Percentiles rank a stretch among this genome's conserved stretches.
Evolutionary conservation across 2,888 invertebrate species (phyloP).

Genomic region (Empis livida): DNA sequence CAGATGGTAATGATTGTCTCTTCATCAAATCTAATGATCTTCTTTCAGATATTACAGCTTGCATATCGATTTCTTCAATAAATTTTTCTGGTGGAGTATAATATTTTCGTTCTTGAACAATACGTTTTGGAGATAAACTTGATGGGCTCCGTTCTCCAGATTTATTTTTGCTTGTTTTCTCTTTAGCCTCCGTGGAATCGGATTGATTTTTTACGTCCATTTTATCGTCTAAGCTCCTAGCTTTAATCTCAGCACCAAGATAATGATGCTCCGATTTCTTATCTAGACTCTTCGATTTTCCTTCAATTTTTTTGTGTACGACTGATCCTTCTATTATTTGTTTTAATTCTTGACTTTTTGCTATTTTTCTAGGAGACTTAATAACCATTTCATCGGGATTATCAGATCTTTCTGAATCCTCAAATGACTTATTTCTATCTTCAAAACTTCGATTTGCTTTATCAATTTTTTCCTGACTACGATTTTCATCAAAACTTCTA

Average conservation of each 20-base stretch:
- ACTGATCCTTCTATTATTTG: conserved; percentile 51
- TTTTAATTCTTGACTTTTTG: conserved; percentile 47
- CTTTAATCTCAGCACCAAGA: conserved; percentile 48
- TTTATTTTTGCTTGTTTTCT: conserved; percentile 38
- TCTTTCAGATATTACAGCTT: conserved; percentile 47
- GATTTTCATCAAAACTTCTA: conserved; percentile 50
- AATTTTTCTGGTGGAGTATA: conserved; percentile 18
- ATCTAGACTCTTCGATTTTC: conserved; percentile 54
- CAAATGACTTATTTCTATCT: conserved; percentile 48
- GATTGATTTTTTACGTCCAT: conserved; percentile 37
- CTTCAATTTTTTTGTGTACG: conserved; percentile 46
- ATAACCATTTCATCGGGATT: conserved; percentile 36
- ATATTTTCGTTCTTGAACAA: conserved; percentile 22
- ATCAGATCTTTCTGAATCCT: conserved; percentile 47
- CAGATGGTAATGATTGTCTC: conserved; percentile 40
- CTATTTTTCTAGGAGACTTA: conserved; percentile 46
- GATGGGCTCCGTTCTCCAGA: conserved; percentile 36
- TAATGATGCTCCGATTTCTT: conserved; percentile 47
- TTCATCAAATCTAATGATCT: conserved; percentile 48
- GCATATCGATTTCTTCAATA: conserved; percentile 41
- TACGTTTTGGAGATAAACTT: conserved; percentile 15
- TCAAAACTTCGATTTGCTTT: conserved; percentile 51
- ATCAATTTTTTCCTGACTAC: conserved; percentile 39
- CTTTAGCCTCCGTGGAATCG: conserved; percentile 21
- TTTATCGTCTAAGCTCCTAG: conserved; percentile 55